Percentiles rank a stretch among this genome's conserved stretches.
phyloP scores from a whole-genome alignment of 2,888 invertebrate species.

The Gisinianus flammeolus region DNA sequence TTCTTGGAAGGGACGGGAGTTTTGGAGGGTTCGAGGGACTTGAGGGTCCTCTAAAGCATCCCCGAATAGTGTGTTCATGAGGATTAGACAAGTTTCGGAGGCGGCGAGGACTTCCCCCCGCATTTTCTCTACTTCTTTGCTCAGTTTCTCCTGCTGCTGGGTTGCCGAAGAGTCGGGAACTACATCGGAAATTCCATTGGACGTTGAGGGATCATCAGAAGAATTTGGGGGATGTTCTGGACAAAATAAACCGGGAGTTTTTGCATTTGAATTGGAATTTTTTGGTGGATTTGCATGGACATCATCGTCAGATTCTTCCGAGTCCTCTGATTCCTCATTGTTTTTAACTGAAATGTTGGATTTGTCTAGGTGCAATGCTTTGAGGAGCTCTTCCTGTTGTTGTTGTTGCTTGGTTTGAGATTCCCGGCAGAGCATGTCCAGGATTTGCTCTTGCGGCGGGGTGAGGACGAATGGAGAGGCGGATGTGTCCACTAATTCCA shows the following conservation, averaged over 20 bases:
- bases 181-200: background rate
- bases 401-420: too few species aligned
- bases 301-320: background rate
- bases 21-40: background rate
- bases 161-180: background rate
- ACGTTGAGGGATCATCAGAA: background rate
- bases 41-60: constrained; percentile 15
- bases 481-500: background rate
- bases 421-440: background rate
- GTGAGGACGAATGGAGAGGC: background rate
- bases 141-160: background rate
- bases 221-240: background rate
- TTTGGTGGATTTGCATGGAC: background rate
- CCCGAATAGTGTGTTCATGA: constrained; percentile 22
- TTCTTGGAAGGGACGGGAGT: background rate
- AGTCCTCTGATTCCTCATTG: background rate
- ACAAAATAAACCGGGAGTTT: background rate
- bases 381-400: too few species aligned
- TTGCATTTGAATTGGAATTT: background rate
- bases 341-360: background rate
- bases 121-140: background rate
- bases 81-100: constrained; percentile 17
- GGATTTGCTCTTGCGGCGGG: background rate
- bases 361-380: too few species aligned
- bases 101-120: background rate